A percentile compares a stretch with the other conserved stretches of the same genome.
phyloP scores from a whole-genome alignment of 2,113 vertebrate genomes.

The Serilophus lunatus region DNA sequence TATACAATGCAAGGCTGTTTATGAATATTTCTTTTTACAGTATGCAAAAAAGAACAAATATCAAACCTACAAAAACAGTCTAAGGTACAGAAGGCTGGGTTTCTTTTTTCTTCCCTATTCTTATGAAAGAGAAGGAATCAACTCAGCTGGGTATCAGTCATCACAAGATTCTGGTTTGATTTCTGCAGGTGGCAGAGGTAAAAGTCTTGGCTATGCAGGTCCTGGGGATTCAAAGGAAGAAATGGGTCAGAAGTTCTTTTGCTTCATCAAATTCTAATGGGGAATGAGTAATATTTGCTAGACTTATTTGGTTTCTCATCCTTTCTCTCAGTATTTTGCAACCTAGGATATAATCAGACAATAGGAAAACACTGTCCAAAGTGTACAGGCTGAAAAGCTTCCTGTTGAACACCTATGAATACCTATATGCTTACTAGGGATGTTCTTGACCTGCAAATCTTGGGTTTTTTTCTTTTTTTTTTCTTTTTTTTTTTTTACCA shows the following conservation, averaged over 20 bases:
- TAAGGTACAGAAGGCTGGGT: background rate
- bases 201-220: background rate
- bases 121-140: slow-evolving; percentile 3
- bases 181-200: slow-evolving; percentile 20
- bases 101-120: slow-evolving; percentile 14
- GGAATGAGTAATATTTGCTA: background rate
- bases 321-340: background rate
- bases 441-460: background rate
- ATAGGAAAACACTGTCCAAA: background rate
- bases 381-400: background rate
- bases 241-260: slow-evolving; percentile 7
- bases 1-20: background rate
- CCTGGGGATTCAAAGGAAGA: background rate
- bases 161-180: slow-evolving; percentile 9
- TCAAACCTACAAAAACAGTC: background rate
- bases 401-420: background rate
- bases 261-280: background rate
- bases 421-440: background rate
- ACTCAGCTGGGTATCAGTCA: background rate
- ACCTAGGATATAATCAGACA: background rate
- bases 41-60: background rate
- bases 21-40: slow-evolving; percentile 19
- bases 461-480: no score
- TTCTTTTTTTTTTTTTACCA: background rate
- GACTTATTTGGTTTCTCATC: background rate